Percentiles rank a stretch among this genome's conserved stretches.
These are phyloP conservation scores for Hystrix cristata DNA, from an alignment of 2,113 vertebrate species.

Conservation along the genomic window DNA sequence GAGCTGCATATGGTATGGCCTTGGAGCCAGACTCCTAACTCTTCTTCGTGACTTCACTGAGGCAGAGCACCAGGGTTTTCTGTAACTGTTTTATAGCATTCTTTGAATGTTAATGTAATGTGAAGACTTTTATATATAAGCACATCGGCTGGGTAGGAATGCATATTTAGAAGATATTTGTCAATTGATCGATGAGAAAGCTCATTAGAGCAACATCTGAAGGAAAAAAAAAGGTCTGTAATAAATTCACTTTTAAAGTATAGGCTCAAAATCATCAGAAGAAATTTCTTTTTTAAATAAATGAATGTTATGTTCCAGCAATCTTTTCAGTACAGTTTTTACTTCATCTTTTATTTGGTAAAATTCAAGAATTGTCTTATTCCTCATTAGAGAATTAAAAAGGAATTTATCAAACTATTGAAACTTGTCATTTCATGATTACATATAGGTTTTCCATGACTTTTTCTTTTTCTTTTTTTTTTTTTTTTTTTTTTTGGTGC, in stretches of 20 bases:
- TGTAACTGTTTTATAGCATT: background rate
- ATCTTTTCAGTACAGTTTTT: background rate
- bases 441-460: background rate
- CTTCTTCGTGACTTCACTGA: background rate
- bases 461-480: too few species aligned
- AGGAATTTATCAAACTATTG: constrained; percentile 23
- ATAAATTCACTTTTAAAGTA: constrained; percentile 18
- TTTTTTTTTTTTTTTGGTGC: too few species aligned
- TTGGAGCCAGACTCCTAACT: background rate
- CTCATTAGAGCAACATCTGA: background rate
- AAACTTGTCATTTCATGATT: constrained; percentile 24
- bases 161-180: background rate
- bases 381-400: constrained; percentile 26
- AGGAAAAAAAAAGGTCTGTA: background rate
- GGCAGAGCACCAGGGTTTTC: background rate
- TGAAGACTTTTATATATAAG: background rate
- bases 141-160: background rate
- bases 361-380: background rate
- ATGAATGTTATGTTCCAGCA: background rate
- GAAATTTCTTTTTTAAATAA: background rate
- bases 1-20: background rate
- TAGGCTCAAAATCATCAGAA: background rate
- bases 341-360: background rate
- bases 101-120: background rate
- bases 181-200: background rate